A percentile compares a stretch with the other conserved stretches of the same genome.
These are phyloP conservation scores for Xestia ashworthii DNA, from an alignment of 2,888 invertebrate species.

Conservation along the genomic window DNA sequence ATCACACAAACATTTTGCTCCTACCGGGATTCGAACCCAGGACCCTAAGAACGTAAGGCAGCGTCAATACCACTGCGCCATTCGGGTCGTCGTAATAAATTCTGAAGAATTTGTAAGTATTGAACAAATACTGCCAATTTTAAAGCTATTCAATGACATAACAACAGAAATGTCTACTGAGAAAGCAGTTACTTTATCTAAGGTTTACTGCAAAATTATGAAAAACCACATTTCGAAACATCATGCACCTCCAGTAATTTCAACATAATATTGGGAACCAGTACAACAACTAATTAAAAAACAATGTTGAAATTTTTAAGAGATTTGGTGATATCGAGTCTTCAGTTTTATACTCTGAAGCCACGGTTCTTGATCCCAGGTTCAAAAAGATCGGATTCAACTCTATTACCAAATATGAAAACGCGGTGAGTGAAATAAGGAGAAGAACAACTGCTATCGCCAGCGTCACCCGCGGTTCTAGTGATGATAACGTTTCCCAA, in stretches of 20 bases:
- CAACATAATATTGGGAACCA: conserved; percentile 39
- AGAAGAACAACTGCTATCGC: conserved; percentile 33
- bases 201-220: conserved; percentile 36
- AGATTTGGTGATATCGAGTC: conserved; percentile 39
- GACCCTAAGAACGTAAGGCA: too few species aligned
- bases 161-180: conserved; percentile 34
- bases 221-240: conserved; percentile 33
- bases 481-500: conserved; percentile 17
- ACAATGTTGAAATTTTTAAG: conserved; percentile 35
- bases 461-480: conserved; percentile 26
- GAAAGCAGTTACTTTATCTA: conserved; percentile 35
- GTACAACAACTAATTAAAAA: conserved; percentile 34
- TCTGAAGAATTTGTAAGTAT: conserved; percentile 36
- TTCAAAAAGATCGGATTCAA: conserved; percentile 30
- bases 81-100: too few species aligned
- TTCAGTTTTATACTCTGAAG: conserved; percentile 31
- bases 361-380: conserved; percentile 32
- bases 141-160: conserved; percentile 33
- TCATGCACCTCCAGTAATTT: conserved; percentile 31
- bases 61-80: too few species aligned
- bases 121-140: conserved; percentile 41
- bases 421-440: conserved; percentile 33
- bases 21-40: too few species aligned
- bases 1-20: too few species aligned
- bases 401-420: conserved; percentile 29